Evolutionary conservation across 2,797 vertebrate genomes (phyloP), one percentile per base, ranked within the genome.

Genomic region (Cheirogaleus major): DNA sequence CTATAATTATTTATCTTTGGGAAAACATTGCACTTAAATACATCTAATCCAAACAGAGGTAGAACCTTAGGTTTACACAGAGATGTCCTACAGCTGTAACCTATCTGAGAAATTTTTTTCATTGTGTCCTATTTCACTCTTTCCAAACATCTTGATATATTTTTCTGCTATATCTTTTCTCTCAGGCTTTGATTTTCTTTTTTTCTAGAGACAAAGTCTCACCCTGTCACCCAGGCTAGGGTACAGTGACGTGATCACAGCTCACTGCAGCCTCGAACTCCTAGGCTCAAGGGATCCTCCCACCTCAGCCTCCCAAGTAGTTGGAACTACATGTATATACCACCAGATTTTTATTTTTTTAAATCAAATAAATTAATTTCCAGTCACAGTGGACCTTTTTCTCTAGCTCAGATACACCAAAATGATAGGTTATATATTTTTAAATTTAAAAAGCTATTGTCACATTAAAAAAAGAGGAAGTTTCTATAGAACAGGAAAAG

Each of bases 341-440:
- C 7, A 65, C 7, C 32, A 69, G 67, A 63, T 5, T 63, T 38
- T 23, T 38, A 22, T 65, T 25, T 41, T 72, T 75, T 30, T 50
- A 83, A 88, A 55, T 78, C 12, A 83, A 92, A 91, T 61, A 69
- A 67, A 79, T 30, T 88, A 38, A 80, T 52, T 93, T 93, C 18
- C 20, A 72, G 63, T 80, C 43, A 75, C 52, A 55, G 1, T 32
- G 4, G 38, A 57, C 7, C 2, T 73, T 91, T 73, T 11, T 87
- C 73, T 50, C n/a, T 18, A 80, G n/a, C 3, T 0, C 14, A 35
- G n/a, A 38, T 80, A 61, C 11, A 80, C 84, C 22, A 84, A 94
- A 90, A 91, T 84, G n/a, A 50, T 57, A 92, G 45, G 30, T 48
- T 67, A 38, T 45, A 27, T 30, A 65, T 57, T 57, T 90, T 85